Conservation (phyloP, 2,797 vertebrate species). For the Apogon talboti region DNA sequence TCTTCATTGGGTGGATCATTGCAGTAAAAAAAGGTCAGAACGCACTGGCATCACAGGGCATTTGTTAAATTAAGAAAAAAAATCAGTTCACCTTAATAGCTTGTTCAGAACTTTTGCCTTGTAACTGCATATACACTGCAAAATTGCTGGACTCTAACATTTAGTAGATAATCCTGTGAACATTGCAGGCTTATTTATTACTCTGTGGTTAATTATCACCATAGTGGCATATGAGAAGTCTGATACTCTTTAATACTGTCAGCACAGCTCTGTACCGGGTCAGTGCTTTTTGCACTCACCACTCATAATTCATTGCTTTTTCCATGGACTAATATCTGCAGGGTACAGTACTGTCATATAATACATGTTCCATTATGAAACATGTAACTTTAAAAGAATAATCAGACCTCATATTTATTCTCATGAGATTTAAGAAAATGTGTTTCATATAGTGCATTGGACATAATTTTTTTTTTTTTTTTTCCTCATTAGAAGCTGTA, state of each 20-base stretch:
- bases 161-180: not conserved
- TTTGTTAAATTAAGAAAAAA: not conserved
- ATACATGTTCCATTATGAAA: constrained; percentile 15
- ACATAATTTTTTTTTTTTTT: no score
- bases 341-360: constrained; percentile 13
- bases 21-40: no score
- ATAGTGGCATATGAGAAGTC: constrained; percentile 3
- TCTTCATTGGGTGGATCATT: no score
- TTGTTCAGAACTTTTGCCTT: not conserved
- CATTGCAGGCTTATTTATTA: constrained; percentile 25
- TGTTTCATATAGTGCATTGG: not conserved
- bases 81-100: not conserved
- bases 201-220: constrained; percentile 42
- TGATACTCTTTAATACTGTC: constrained; percentile 27
- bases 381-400: not conserved
- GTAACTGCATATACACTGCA: not conserved
- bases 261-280: constrained; percentile 1
- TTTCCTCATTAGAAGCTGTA: not conserved
- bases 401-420: no score
- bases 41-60: not conserved
- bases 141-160: constrained; percentile 1
- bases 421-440: constrained; percentile 6
- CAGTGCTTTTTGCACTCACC: constrained; percentile 8
- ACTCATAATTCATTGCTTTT: constrained; percentile 15
- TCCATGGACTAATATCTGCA: constrained; percentile 31